Evolutionary conservation across 2,113 vertebrate genomes (phyloP).

Genomic region (Bombycilla garrulus): DNA sequence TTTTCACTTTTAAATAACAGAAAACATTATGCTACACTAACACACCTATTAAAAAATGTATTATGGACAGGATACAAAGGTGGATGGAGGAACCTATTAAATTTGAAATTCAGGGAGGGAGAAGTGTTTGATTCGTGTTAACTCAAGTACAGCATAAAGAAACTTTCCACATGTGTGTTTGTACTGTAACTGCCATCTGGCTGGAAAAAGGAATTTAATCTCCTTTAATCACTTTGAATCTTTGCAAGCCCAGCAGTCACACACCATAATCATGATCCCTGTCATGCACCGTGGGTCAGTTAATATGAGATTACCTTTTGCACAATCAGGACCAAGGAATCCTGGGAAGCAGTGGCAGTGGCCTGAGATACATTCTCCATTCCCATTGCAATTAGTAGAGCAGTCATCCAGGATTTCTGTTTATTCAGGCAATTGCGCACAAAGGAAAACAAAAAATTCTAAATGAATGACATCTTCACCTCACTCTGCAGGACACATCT

Average conservation of each 20-base stretch:
- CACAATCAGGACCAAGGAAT: conserved; percentile 93
- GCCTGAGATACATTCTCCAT: conserved; percentile 95
- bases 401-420: conserved; percentile 95
- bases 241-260: conserved; percentile 20
- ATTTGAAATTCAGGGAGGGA: neutral
- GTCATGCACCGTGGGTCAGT: neutral
- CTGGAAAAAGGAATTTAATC: conserved; percentile 29
- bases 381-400: conserved; percentile 93
- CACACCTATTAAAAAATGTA: neutral
- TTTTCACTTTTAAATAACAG: neutral
- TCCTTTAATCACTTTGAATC: conserved; percentile 18
- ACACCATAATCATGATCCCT: neutral
- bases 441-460: neutral
- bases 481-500: conserved; percentile 8
- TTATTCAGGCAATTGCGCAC: conserved; percentile 43
- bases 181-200: neutral
- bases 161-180: neutral
- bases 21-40: neutral
- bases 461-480: conserved; percentile 25
- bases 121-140: neutral
- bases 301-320: conserved; percentile 83
- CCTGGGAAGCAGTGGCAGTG: conserved; percentile 96
- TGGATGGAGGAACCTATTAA: neutral
- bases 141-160: neutral
- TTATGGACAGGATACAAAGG: neutral